Base-by-base conservation (phyloP, 1,140 invertebrate genomes). In the Diorhabda elongata region DNA sequence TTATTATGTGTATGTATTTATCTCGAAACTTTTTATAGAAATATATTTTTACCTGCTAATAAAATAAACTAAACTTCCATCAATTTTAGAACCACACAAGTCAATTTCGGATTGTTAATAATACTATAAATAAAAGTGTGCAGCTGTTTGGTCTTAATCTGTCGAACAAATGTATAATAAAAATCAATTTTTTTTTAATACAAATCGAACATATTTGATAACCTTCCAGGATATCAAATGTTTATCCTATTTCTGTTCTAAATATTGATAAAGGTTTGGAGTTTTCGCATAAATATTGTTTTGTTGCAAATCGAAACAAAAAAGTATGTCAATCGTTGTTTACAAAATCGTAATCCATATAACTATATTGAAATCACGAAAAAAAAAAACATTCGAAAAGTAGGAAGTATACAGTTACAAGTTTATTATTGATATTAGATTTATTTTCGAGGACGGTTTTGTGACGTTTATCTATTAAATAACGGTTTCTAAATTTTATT, bases 121-220 rank as follows among this genome's bases (percentile, higher is more conserved):
- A 26, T 26, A 26, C 26, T 26, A 26, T 26, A 26, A 26, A 26
- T 26, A 26, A 26, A 26, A 26, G 1, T 26, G 26, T 26, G 26
- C 58, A 60, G n/a, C 57, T 11, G n/a, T 58, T 58, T 42, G 42
- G 26, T 60, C 8, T 26, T 4, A 0, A 60, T 60, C 58, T 60
- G 9, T 44, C 42, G 42, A 62, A 42, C 43, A 44, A 62, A 42
- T 62, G 44, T 44, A 26, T 26, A 6, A 44, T 44, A 44, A 44
- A 62, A 62, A 62, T 62, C 61, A 62, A 62, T 62, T 62, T 62
- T 62, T 62, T 59, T 9, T 44, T 26, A 26, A 26, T 44, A 44
- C 43, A 42, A 26, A 44, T 62, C 44, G 61, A 44, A 62, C 2
- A 26, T 26, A 7, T 62, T 42, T 44, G 61, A 62, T 62, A 62